Percentiles rank a stretch among this genome's conserved stretches.
phyloP scores from a whole-genome alignment of 2,797 vertebrate genomes.

The Rhinogobio ventralis region DNA sequence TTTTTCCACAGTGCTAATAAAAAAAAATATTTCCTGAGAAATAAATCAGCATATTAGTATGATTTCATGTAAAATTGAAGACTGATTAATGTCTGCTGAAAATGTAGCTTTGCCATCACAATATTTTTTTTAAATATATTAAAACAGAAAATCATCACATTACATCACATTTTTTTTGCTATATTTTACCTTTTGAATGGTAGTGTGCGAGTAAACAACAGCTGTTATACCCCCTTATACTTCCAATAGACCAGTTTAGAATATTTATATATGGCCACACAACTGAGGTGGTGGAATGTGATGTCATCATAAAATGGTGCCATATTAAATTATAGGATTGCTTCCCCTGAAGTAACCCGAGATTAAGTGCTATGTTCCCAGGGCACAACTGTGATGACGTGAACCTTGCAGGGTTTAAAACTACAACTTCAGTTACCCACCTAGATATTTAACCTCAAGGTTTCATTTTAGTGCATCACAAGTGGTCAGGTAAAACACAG shows the following conservation, averaged over 20 bases:
- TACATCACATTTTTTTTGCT: background rate
- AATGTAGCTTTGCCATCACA: background rate
- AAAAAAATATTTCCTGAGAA: background rate
- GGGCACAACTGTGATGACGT: background rate
- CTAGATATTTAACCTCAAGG: background rate
- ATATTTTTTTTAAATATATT: background rate
- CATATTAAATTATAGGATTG: background rate
- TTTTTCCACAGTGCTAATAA: background rate
- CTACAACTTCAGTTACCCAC: background rate
- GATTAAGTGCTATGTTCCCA: background rate
- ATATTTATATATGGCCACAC: background rate
- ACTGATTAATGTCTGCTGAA: background rate
- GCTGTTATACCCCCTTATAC: background rate
- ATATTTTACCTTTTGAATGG: background rate
- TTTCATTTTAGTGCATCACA: background rate
- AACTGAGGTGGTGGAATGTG: constrained; percentile 10
- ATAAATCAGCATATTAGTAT: background rate
- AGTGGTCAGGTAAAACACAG: background rate
- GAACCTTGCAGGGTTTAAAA: background rate
- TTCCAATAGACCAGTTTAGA: background rate
- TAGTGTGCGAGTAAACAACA: background rate
- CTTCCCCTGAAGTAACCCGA: background rate
- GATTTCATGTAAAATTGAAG: background rate
- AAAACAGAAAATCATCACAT: background rate
- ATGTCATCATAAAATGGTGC: constrained; percentile 4